Evolutionary conservation across 2,888 invertebrate genomes (phyloP).

Genomic region (Trachelus tabidus): DNA sequence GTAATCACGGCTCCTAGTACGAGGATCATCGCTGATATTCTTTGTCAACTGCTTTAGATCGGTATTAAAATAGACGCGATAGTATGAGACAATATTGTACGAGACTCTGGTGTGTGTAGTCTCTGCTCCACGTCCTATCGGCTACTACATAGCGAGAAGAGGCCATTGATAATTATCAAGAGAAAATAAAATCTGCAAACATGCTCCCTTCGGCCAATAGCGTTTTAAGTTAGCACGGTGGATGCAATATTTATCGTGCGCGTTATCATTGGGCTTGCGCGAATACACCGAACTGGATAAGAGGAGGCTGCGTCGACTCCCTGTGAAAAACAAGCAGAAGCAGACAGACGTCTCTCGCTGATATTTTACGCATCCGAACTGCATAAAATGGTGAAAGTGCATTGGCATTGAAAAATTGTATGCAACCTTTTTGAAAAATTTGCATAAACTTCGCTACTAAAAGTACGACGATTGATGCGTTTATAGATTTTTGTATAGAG

Average conservation of each 20-base stretch:
- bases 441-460: too few species aligned
- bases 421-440: too few species aligned
- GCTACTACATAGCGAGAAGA: not conserved
- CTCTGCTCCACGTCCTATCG: not conserved
- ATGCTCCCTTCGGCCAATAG: not conserved
- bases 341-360: not conserved
- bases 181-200: not conserved
- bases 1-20: too few species aligned
- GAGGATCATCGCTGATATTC: not conserved
- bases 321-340: not conserved
- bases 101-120: not conserved
- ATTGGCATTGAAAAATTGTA: not conserved
- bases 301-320: not conserved
- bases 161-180: not conserved
- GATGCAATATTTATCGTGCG: not conserved
- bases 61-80: not conserved
- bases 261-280: not conserved
- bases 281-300: not conserved
- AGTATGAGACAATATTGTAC: not conserved
- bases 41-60: not conserved
- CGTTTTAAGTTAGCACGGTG: not conserved
- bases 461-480: too few species aligned
- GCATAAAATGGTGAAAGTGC: not conserved
- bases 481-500: too few species aligned
- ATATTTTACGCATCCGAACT: not conserved